These are phyloP conservation scores for Hapalemur alaotrensis DNA, from an alignment of 2,797 vertebrate genomes.

Conservation along the genomic window DNA sequence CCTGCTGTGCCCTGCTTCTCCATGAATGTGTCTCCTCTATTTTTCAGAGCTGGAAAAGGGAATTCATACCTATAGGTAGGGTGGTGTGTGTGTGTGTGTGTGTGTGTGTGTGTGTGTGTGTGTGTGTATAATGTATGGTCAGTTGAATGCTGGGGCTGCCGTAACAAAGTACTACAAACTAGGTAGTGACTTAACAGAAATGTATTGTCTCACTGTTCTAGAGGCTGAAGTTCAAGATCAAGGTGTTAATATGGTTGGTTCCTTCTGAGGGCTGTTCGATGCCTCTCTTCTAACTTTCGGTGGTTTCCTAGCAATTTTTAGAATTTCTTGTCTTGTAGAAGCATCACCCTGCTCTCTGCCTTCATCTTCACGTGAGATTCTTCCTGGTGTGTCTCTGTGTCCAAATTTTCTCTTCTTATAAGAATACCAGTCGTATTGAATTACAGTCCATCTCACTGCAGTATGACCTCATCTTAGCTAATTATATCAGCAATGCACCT, in stretches of 20 bases:
- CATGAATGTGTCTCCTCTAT: background rate
- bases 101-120: fast-evolving
- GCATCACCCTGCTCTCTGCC: background rate
- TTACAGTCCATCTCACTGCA: background rate
- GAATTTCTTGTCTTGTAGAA: background rate
- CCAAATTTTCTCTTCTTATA: background rate
- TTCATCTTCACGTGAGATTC: background rate
- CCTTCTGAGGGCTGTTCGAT: background rate
- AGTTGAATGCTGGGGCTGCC: background rate
- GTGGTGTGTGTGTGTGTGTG: background rate
- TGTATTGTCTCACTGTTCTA: background rate
- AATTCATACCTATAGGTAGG: background rate
- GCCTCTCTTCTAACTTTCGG: background rate
- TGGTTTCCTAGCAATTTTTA: background rate
- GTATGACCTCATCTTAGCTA: background rate
- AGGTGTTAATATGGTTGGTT: background rate
- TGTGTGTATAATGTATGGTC: background rate
- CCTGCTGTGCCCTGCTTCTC: slow-evolving; percentile 32
- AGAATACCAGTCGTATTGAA: background rate
- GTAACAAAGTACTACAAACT: background rate
- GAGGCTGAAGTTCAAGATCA: background rate
- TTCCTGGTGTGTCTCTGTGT: background rate
- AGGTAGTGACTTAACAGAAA: background rate
- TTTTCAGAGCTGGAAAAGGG: slow-evolving; percentile 42
- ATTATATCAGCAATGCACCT: background rate